phyloP scores from a whole-genome alignment of 1,140 invertebrate genomes.

The Aphaenogaster ashmeadi region DNA sequence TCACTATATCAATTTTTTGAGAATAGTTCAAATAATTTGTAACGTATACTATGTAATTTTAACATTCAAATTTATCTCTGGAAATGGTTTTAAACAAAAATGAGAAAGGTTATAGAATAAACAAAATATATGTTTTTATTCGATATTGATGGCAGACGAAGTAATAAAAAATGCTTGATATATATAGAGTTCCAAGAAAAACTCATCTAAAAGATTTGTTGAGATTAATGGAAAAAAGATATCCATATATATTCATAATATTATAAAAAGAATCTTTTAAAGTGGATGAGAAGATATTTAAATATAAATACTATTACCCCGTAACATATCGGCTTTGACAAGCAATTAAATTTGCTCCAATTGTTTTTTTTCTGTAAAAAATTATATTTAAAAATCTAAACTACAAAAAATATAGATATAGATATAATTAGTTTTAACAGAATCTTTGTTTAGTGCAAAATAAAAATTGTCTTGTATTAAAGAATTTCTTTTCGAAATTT shows the following conservation, averaged over 20 bases:
- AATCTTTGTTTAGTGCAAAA: neutral
- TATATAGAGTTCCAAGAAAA: neutral
- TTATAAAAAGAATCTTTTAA: neutral
- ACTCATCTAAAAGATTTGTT: neutral
- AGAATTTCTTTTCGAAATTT: neutral
- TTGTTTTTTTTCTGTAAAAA: neutral
- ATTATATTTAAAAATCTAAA: constrained; percentile 16
- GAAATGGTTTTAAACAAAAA: neutral
- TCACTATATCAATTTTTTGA: neutral
- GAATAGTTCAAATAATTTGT: neutral
- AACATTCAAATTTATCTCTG: neutral
- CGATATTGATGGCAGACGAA: neutral
- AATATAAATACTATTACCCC: neutral
- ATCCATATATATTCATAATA: neutral
- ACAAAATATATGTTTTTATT: constrained; percentile 9
- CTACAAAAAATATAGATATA: neutral
- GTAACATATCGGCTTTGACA: neutral
- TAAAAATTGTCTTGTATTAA: neutral
- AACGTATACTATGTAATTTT: neutral
- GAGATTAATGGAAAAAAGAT: neutral
- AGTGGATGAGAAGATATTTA: neutral
- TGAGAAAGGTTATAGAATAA: neutral
- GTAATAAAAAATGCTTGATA: neutral
- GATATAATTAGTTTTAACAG: neutral
- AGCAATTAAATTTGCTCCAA: constrained; percentile 7